Evolutionary conservation across 37 sponge, comb jelly and placozoan genomes (phyloP), one percentile per base, ranked within the genome.

Genomic region (Cliona cf. orientalis): DNA sequence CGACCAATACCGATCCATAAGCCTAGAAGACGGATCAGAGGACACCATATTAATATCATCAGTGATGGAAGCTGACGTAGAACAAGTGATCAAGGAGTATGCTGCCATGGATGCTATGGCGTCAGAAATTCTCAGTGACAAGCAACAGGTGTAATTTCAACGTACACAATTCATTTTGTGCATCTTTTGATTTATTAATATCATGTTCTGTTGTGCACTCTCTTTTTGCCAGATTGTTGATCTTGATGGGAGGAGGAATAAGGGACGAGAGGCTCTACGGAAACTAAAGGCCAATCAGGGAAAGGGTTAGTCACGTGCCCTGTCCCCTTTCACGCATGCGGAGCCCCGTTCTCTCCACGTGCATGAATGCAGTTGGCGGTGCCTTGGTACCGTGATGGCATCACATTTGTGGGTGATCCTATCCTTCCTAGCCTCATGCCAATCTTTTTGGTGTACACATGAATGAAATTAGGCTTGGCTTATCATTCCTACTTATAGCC

Each of bases 181-280:
- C 9, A 19, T 49, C 14, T 28, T 61, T 25, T n/a, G 28, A 61
- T 40, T 12, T 29, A 3, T 56, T 3, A 22, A n/a, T n/a, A n/a
- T n/a, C n/a, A n/a, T n/a, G n/a, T n/a, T n/a, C n/a, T n/a, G n/a
- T n/a, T n/a, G n/a, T n/a, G n/a, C n/a, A n/a, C n/a, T n/a, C n/a
- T n/a, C n/a, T n/a, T n/a, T n/a, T n/a, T n/a, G n/a, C n/a, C 46
- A 93, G 95, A 70, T 95, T 0, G 80, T 88, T 9, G 92, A 91
- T 67, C 61, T 95, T 6, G 92, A 95, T 74, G 62, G 55, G 5
- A 87, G 81, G 56, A 53, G 95, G 34, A 95, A 95, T 70, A 88
- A 78, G 46, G 71, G 58, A 37, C 76, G 95, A 66, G 92, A 95
- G 42, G 95, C 95, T 19, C 65, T 88, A 17, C 66, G 92, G 45